Percentiles rank a stretch among this genome's conserved stretches.
Conservation (phyloP, 2,797 vertebrate species). For the Typhlichthys subterraneus region DNA sequence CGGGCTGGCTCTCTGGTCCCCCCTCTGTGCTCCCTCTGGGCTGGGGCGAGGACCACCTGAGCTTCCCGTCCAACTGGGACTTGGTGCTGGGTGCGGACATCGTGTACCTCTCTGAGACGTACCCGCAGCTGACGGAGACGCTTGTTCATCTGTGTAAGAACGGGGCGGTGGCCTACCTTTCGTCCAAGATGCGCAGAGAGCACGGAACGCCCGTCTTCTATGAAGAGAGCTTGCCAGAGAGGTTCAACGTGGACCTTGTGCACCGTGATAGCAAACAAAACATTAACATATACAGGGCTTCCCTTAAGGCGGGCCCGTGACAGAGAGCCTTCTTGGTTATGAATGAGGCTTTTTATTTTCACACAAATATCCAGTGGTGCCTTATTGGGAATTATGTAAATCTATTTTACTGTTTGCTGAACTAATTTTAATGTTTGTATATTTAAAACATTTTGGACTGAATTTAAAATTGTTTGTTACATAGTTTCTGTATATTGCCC, state of each 20-base stretch:
- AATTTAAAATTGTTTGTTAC: no score
- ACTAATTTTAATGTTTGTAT: no score
- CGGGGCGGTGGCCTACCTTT: slow-evolving; percentile 73
- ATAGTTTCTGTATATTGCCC: no score
- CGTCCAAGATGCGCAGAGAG: slow-evolving; percentile 83
- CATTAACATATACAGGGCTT: slow-evolving; percentile 83
- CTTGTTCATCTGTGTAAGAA: slow-evolving; percentile 78
- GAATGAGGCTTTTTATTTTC: not conserved
- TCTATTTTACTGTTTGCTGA: no score
- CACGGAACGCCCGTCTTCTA: slow-evolving; percentile 79
- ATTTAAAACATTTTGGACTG: no score
- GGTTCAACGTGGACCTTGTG: slow-evolving; percentile 77
- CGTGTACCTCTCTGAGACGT: slow-evolving; percentile 82
- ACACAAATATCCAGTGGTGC: not conserved
- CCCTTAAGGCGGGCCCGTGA: slow-evolving; percentile 40
- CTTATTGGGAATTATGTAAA: not conserved
- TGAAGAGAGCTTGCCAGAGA: slow-evolving; percentile 68
- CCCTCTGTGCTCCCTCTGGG: slow-evolving; percentile 76
- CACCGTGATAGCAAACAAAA: slow-evolving; percentile 72
- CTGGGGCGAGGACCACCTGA: slow-evolving; percentile 82
- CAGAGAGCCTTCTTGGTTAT: not conserved
- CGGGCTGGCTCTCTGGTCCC: slow-evolving; percentile 50
- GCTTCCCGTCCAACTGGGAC: slow-evolving; percentile 82
- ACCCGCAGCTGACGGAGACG: slow-evolving; percentile 79
- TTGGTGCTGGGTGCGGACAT: slow-evolving; percentile 86